Evolutionary conservation across 2,888 invertebrate species (phyloP).

Genomic region (Patella ulyssiponensis): DNA sequence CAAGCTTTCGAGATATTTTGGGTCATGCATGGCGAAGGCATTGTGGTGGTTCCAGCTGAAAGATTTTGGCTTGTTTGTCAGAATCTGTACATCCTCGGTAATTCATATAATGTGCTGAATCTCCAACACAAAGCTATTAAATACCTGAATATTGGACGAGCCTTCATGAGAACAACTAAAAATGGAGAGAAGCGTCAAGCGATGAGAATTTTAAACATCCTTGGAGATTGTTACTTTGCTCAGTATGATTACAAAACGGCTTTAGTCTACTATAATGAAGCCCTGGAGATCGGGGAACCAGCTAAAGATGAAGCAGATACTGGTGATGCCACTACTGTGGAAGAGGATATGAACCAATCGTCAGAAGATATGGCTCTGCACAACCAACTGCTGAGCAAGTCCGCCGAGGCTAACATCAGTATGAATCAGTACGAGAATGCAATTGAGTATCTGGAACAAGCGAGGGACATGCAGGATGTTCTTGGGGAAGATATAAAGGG

Average conservation of each 20-base stretch:
- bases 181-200: conserved; percentile 58
- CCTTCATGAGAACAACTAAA: conserved; percentile 56
- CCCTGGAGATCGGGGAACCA: conserved; percentile 61
- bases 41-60: conserved; percentile 61
- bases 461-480: conserved; percentile 68
- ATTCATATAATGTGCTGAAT: conserved; percentile 65
- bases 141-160: conserved; percentile 63
- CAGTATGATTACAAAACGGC: conserved; percentile 68
- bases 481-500: conserved; percentile 69
- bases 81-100: conserved; percentile 68
- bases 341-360: conserved; percentile 24
- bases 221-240: conserved; percentile 67
- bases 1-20: conserved; percentile 68
- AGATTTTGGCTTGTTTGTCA: conserved; percentile 69
- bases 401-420: conserved; percentile 68
- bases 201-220: conserved; percentile 64
- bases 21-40: conserved; percentile 61
- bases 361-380: conserved; percentile 67
- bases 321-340: neutral
- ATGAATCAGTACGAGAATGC: conserved; percentile 69
- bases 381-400: conserved; percentile 68
- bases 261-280: conserved; percentile 66
- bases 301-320: neutral
- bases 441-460: conserved; percentile 67
- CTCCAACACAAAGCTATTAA: conserved; percentile 67